Base-by-base conservation (phyloP, 2,888 invertebrate genomes). In the Caenorhabditis virilis region DNA sequence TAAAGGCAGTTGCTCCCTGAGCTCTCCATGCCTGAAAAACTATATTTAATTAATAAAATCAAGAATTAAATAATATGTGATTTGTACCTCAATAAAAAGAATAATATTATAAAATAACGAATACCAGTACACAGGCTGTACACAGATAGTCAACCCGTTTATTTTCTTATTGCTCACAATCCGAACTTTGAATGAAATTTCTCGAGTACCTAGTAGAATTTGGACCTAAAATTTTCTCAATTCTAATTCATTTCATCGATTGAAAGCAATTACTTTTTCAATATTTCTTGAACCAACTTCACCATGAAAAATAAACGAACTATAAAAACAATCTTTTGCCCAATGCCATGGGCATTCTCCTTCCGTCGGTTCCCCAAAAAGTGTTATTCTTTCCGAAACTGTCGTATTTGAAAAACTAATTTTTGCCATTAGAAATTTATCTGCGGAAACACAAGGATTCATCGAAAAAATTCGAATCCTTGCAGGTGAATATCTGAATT, bases 51-150 rank as follows among this genome's bases (percentile, higher is more conserved):
- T 13, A 26, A 36, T 18, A 18, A 45, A 43, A 27, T 22, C 35
- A 25, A n/a, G 15, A n/a, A 13, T n/a, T n/a, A n/a, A n/a, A n/a
- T n/a, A n/a, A n/a, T n/a, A n/a, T n/a, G 49, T 16, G 2, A 15
- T 9, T 4, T 7, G n/a, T 2, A 63, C 62, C 57, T 63, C 74
- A 26, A 76, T 38, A 43, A 74, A 76, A 7, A 69, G 49, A 1
- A 69, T 54, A 26, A 76, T 51, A 26, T 66, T 68, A 22, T 63
- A 63, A 48, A 64, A 68, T 38, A 70, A 66, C 0, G 72, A 59
- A 49, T 67, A 72, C 72, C 72, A 76, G 41, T 73, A 76, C 11
- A 76, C 62, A 0, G 76, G 73, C 18, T 69, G 74, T 6, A 76
- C 61, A 47, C 76, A 76, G 11, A 76, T 60, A 3, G 72, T 65